Base-by-base conservation (phyloP, 2,113 vertebrate species). In the Tautogolabrus adspersus region DNA sequence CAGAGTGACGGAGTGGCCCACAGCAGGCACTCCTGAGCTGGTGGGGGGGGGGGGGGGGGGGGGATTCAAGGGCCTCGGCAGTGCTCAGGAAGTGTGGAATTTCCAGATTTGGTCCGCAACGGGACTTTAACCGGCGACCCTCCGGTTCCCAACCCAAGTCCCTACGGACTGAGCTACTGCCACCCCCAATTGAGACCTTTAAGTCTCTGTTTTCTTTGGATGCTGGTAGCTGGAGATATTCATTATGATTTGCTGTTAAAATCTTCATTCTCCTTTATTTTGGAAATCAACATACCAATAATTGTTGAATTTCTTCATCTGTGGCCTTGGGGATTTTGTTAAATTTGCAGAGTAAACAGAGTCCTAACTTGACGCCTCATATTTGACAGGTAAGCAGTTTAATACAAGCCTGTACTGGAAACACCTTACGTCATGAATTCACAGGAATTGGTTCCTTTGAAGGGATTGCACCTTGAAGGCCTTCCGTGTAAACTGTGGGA, bases 401-500 rank as follows among this genome's bases (percentile, higher is more conserved):
- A 40, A 1, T 46, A 74, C 72, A 38, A 6, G 77, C 46, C 57
- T 10, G 37, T 11, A 62, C 62, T 22, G 30, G 61, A 49, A 37
- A 10, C 11, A 23, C 12, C 22, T 65, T n/a, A 42, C 46, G 1
- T 69, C 73, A 66, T 22, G 8, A 16, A 15, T 66, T 62, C 3
- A 44, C 12, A 44, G 34, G 34, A 55, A 59, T 22, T 6, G n/a
- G 34, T 69, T 61, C 34, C 38, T 51, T 38, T 0, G 60, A 40
- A 76, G 40, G 44, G 30, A 57, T 38, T 52, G 49, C 23, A 62
- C 40, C n/a, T 64, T 60, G 60, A 79, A 56, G 22, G 11, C 23
- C 54, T 19, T 16, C 18, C 21, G 66, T 34, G 6, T 72, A 72
- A 68, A 57, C 11, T 46, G 23, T 23, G 10, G 26, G 34, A 26